Evolutionary conservation across 2,797 vertebrate species (phyloP).

Genomic region (Coracias cyanogaster): DNA sequence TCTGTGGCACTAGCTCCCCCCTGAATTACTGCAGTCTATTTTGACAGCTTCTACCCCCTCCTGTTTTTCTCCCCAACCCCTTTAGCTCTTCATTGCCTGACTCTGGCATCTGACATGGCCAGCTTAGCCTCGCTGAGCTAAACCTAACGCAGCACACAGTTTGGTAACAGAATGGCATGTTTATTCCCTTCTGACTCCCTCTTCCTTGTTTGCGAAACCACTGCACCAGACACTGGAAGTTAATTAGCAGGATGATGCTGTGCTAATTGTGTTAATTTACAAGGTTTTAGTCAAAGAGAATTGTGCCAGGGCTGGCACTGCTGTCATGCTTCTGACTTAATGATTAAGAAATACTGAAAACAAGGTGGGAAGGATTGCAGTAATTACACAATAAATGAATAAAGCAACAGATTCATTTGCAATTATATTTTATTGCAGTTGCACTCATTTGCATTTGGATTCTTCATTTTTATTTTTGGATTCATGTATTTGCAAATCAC

Average conservation of each 20-base stretch:
- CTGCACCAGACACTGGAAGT: slow-evolving; percentile 90
- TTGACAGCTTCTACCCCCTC: slow-evolving; percentile 74
- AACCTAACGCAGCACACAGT: slow-evolving; percentile 80
- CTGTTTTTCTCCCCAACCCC: slow-evolving; percentile 61
- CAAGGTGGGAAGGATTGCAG: slow-evolving; percentile 87
- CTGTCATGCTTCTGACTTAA: slow-evolving; percentile 92
- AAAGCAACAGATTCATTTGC: slow-evolving; percentile 85
- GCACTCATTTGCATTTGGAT: slow-evolving; percentile 80
- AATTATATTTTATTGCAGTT: slow-evolving; percentile 83
- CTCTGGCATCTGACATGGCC: slow-evolving; percentile 81
- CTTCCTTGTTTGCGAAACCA: slow-evolving; percentile 89
- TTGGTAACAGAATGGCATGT: slow-evolving; percentile 90
- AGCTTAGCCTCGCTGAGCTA: slow-evolving; percentile 79
- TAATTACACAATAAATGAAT: slow-evolving; percentile 88
- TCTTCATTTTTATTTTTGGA: slow-evolving; percentile 59
- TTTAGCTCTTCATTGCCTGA: slow-evolving; percentile 77
- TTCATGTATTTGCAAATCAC: slow-evolving; percentile 73
- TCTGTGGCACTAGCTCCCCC: slow-evolving; percentile 75
- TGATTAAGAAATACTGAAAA: slow-evolving; percentile 92
- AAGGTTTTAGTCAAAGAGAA: slow-evolving; percentile 98
- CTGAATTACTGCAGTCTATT: slow-evolving; percentile 75
- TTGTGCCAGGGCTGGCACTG: slow-evolving; percentile 89
- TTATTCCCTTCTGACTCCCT: slow-evolving; percentile 88
- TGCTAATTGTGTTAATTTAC: slow-evolving; percentile 99
- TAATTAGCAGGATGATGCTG: slow-evolving; percentile 98